Percentiles rank a stretch among this genome's conserved stretches.
Conservation (phyloP, 2,888 invertebrate species). For the Thymelicus acteon region DNA sequence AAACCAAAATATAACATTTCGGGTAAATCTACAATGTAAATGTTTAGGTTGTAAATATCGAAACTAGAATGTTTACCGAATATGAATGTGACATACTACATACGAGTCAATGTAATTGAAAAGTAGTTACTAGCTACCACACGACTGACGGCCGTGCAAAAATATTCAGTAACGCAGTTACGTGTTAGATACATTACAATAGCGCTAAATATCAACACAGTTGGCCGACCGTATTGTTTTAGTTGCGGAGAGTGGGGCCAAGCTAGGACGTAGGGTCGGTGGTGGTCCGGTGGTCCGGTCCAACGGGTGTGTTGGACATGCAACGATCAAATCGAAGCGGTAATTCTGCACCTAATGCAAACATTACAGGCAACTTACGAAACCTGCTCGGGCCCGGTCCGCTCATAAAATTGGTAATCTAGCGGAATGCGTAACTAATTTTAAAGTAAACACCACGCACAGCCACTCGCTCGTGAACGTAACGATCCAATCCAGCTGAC, state of each 20-base stretch:
- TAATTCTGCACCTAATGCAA: slow-evolving; percentile 28
- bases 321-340: slow-evolving; percentile 25
- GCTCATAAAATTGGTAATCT: slow-evolving; percentile 54
- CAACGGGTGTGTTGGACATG: slow-evolving; percentile 36
- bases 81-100: no score
- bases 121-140: neutral
- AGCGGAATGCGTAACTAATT: slow-evolving; percentile 59
- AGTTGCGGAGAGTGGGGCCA: neutral
- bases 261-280: no score
- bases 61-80: neutral
- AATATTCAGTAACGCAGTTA: slow-evolving; percentile 62
- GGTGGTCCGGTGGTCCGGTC: no score
- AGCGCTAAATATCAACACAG: slow-evolving; percentile 53
- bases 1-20: no score
- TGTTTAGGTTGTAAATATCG: neutral
- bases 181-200: slow-evolving; percentile 6
- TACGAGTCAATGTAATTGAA: neutral
- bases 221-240: slow-evolving; percentile 64
- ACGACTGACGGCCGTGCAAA: slow-evolving; percentile 39
- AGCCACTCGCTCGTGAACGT: slow-evolving; percentile 37
- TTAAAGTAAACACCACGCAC: slow-evolving; percentile 54
- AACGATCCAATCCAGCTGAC: neutral
- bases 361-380: slow-evolving; percentile 46
- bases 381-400: slow-evolving; percentile 44
- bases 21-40: no score